Evolutionary conservation across 2,113 vertebrate genomes (phyloP).

Genomic region (Astur gentilis): DNA sequence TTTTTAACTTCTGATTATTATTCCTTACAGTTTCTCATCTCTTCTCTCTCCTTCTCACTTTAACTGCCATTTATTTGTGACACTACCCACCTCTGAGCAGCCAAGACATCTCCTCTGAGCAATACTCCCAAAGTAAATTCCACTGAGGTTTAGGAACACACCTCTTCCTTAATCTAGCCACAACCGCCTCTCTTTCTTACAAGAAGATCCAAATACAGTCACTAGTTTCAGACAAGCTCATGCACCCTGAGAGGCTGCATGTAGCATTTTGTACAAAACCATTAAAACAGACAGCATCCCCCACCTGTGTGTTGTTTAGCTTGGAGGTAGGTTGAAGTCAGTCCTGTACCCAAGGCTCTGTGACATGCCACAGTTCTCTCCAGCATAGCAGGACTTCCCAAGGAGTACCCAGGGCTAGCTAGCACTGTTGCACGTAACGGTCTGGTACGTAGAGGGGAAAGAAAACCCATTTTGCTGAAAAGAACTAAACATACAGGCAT

Average conservation of each 20-base stretch:
- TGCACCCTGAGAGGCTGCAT: neutral
- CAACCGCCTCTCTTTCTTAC: neutral
- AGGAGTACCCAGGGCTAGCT: slow-evolving; percentile 64
- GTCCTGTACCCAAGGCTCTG: neutral
- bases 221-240: neutral
- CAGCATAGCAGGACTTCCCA: slow-evolving; percentile 71
- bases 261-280: neutral
- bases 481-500: neutral
- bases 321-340: neutral
- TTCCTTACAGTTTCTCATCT: neutral
- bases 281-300: neutral
- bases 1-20: slow-evolving; percentile 5
- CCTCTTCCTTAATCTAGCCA: neutral
- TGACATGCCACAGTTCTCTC: slow-evolving; percentile 54
- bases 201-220: neutral
- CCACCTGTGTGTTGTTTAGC: neutral
- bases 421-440: slow-evolving; percentile 68
- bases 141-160: neutral
- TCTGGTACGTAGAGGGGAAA: slow-evolving; percentile 34
- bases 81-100: neutral
- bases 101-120: neutral
- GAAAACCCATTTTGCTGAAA: slow-evolving; percentile 50
- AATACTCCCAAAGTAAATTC: neutral
- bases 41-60: neutral
- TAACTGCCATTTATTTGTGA: neutral